phyloP scores from a whole-genome alignment of 2,113 vertebrate genomes.

The Chloroceryle aenea region DNA sequence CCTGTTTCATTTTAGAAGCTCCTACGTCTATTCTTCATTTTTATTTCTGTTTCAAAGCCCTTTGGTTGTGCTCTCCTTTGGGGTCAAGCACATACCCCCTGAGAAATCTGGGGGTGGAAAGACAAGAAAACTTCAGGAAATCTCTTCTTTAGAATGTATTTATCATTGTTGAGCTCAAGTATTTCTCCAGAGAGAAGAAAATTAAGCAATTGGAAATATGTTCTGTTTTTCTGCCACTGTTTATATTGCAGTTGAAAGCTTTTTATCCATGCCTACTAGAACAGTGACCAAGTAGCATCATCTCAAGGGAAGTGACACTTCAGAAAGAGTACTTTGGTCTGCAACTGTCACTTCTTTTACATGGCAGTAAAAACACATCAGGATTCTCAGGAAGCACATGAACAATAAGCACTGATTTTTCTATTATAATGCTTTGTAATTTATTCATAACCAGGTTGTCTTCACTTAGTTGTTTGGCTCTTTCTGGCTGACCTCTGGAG shows the following conservation, averaged over 20 bases:
- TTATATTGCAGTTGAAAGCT: conserved; percentile 12
- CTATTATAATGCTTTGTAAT: background rate
- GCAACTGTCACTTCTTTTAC: background rate
- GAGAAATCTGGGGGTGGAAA: conserved; percentile 61
- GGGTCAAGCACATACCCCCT: conserved; percentile 37
- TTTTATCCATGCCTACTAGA: background rate
- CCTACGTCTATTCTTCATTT: background rate
- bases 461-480: background rate
- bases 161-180: background rate
- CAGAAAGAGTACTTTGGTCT: background rate
- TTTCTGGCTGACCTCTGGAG: background rate
- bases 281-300: background rate
- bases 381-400: conserved; percentile 12
- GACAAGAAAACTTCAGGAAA: conserved; percentile 30
- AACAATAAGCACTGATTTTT: background rate
- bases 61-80: background rate
- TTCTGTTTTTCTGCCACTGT: background rate
- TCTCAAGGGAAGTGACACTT: background rate
- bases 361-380: background rate
- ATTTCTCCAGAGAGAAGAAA: conserved; percentile 54
- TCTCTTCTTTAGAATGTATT: conserved; percentile 35
- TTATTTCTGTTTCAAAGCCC: conserved; percentile 25
- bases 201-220: background rate
- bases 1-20: conserved; percentile 14
- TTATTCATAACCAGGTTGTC: background rate